A percentile compares a stretch with the other conserved stretches of the same genome.
These are phyloP conservation scores for Phalanger gymnotis DNA, from an alignment of 2,797 vertebrate genomes.

Conservation along the genomic window DNA sequence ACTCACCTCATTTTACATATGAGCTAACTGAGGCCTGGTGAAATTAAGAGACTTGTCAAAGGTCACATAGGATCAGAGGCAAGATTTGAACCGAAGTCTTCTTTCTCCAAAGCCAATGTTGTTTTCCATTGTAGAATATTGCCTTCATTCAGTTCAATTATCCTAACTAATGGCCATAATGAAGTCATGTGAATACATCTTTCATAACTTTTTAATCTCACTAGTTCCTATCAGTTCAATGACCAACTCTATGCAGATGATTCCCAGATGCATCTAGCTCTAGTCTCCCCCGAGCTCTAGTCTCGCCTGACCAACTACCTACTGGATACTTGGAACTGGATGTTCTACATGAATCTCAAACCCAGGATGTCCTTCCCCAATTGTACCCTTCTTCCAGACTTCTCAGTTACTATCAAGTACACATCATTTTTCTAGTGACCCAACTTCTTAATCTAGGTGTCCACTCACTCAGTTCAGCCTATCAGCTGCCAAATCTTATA, in stretches of 20 bases:
- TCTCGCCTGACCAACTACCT: not conserved
- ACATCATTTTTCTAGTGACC: not conserved
- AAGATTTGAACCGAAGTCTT: not conserved
- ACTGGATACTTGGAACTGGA: not conserved
- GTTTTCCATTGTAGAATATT: not conserved
- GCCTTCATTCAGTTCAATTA: not conserved
- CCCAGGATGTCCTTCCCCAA: not conserved
- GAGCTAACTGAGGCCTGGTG: not conserved
- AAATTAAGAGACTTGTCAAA: not conserved
- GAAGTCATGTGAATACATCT: not conserved
- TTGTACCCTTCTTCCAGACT: not conserved
- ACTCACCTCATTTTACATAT: not conserved
- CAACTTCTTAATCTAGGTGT: not conserved
- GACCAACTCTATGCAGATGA: not conserved
- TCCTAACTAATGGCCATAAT: not conserved
- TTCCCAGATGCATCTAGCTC: not conserved
- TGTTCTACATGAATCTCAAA: not conserved
- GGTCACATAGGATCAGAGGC: not conserved
- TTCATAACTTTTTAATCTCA: not conserved
- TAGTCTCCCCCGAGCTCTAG: not conserved
- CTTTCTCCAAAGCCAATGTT: not conserved
- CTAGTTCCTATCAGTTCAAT: not conserved
- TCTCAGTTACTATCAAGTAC: not conserved
- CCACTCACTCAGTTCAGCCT: not conserved
- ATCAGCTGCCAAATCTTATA: not conserved